Evolutionary conservation across 2,113 vertebrate species (phyloP).

Genomic region (Nycticebus coucang): DNA sequence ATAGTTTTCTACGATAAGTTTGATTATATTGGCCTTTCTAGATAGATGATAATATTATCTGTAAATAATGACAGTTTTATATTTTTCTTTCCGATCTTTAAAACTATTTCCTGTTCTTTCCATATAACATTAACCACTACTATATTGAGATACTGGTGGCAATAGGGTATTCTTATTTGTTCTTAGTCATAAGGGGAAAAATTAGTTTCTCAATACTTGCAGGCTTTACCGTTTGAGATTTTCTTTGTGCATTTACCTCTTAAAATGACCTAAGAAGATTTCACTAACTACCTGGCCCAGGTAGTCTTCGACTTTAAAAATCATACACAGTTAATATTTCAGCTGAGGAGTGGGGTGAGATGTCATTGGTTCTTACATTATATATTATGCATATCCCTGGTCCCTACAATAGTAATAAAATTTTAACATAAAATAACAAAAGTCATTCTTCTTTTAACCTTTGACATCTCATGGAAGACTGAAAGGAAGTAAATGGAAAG

Average conservation of each 20-base stretch:
- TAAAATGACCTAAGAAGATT: not conserved
- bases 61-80: conserved; percentile 33
- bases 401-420: not conserved
- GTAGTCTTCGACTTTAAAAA: not conserved
- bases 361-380: not conserved
- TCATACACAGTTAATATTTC: not conserved
- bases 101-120: not conserved
- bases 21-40: conserved; percentile 53
- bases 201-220: conserved; percentile 8
- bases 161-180: not conserved
- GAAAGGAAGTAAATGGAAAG: not conserved
- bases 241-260: not conserved
- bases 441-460: not conserved
- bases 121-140: not conserved
- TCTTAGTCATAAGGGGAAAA: not conserved
- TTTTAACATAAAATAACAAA: not conserved
- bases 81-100: conserved; percentile 44
- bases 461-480: not conserved
- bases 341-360: too few relatives aligned
- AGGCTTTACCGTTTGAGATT: not conserved
- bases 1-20: conserved; percentile 43
- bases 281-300: not conserved
- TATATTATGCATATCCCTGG: not conserved
- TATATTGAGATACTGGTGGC: not conserved
- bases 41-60: conserved; percentile 25